A percentile compares a stretch with the other conserved stretches of the same genome.
Conservation (phyloP, 2,888 invertebrate genomes). For the Spodoptera picta region DNA sequence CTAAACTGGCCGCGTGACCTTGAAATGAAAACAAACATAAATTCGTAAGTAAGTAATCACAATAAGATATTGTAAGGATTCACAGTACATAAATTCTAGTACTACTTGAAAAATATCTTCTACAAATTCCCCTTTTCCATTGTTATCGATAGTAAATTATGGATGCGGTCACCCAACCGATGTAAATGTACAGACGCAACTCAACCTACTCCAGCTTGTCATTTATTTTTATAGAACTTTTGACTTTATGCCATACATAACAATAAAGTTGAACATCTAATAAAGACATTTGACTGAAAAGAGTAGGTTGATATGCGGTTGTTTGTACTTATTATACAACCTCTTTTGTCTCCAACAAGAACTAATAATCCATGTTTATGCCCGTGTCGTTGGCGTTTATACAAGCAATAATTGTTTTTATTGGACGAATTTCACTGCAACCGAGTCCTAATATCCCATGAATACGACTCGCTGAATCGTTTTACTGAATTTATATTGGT, state of each 20-base stretch:
- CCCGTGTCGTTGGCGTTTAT: constrained; percentile 70
- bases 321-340: constrained; percentile 69
- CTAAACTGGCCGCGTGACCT: constrained; percentile 1
- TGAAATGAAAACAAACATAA: constrained; percentile 1
- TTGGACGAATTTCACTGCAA: constrained; percentile 68
- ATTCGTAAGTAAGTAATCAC: constrained; percentile 1
- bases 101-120: constrained; percentile 70
- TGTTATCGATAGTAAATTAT: constrained; percentile 72
- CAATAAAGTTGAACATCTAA: too few relatives aligned
- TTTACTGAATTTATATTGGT: constrained; percentile 52
- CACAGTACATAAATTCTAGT: constrained; percentile 74
- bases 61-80: constrained; percentile 58
- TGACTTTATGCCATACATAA: too few relatives aligned
- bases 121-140: constrained; percentile 71
- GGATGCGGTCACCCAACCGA: constrained; percentile 72
- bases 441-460: constrained; percentile 57
- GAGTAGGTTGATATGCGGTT: too few relatives aligned
- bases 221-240: too few relatives aligned
- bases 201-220: too few relatives aligned
- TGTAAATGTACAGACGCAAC: constrained; percentile 61
- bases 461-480: constrained; percentile 53
- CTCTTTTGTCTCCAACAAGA: constrained; percentile 66
- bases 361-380: constrained; percentile 71
- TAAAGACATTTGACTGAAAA: too few relatives aligned
- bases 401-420: constrained; percentile 75